Percentiles rank a stretch among this genome's conserved stretches.
Evolutionary conservation across 2,888 invertebrate genomes (phyloP).

Genomic region (Saturnia pavonia): DNA sequence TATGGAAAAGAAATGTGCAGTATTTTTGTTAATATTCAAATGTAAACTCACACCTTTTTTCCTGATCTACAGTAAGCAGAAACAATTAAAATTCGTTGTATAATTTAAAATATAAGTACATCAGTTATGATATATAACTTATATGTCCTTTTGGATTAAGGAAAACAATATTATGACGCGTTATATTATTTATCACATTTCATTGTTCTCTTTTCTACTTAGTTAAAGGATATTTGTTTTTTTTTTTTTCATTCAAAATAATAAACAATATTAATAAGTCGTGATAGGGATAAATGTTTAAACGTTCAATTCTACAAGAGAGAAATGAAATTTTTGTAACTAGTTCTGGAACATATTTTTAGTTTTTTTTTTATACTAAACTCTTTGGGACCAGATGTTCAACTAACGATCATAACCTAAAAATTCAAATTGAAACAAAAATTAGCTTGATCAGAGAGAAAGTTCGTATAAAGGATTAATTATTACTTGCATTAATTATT

Average conservation of each 20-base stretch:
- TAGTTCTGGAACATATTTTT: no score
- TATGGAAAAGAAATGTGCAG: slow-evolving; percentile 2
- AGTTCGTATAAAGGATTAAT: no score
- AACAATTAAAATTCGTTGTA: slow-evolving; percentile 8
- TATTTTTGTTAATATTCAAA: slow-evolving; percentile 16
- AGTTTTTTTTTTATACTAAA: no score
- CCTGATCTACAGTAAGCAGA: slow-evolving; percentile 11
- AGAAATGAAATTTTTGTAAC: no score
- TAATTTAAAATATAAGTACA: not conserved
- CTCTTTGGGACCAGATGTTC: no score
- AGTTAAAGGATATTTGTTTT: not conserved
- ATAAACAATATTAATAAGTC: not conserved
- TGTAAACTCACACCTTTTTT: slow-evolving; percentile 10
- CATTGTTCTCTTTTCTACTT: not conserved
- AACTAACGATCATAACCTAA: no score
- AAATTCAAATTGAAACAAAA: no score
- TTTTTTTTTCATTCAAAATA: not conserved
- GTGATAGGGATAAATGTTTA: not conserved
- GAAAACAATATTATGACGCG: not conserved
- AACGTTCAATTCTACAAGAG: no score
- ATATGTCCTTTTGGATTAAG: not conserved
- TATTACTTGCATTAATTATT: no score
- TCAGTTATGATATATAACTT: not conserved
- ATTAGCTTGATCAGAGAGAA: no score
- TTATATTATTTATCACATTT: not conserved